Percentiles rank a stretch among this genome's conserved stretches.
Evolutionary conservation across 2,888 invertebrate species (phyloP).

Genomic region (Syrista parreyssii): DNA sequence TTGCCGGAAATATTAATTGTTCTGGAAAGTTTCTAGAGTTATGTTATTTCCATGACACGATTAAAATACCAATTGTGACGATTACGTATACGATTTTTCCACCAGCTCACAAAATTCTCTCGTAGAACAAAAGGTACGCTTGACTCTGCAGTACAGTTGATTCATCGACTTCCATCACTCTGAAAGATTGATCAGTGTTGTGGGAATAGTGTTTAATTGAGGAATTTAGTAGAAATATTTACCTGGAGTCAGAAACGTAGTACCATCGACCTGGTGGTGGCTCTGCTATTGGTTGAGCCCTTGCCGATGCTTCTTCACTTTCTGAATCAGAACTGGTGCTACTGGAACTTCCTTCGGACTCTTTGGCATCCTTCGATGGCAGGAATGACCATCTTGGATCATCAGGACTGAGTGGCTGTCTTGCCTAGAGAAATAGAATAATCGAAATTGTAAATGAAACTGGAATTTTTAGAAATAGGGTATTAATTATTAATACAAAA

Average conservation of each 20-base stretch:
- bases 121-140: slow-evolving; percentile 97
- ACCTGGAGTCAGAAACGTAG: slow-evolving; percentile 89
- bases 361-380: slow-evolving; percentile 67
- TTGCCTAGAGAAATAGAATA: slow-evolving; percentile 44
- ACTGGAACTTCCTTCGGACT: slow-evolving; percentile 37
- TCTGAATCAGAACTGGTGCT: slow-evolving; percentile 66
- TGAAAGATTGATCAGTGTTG: slow-evolving; percentile 20
- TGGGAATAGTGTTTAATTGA: not conserved
- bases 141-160: slow-evolving; percentile 85
- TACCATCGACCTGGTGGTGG: slow-evolving; percentile 88
- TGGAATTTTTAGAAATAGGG: slow-evolving; percentile 25
- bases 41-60: not conserved
- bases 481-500: not conserved
- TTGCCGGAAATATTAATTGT: not conserved
- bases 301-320: slow-evolving; percentile 61
- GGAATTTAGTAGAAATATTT: slow-evolving; percentile 8
- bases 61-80: not conserved
- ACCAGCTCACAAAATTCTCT: slow-evolving; percentile 80
- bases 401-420: slow-evolving; percentile 72
- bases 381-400: slow-evolving; percentile 81
- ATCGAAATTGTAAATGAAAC: not conserved
- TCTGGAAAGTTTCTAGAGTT: not conserved
- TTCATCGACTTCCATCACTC: slow-evolving; percentile 83
- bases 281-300: slow-evolving; percentile 59
- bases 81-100: not conserved